A percentile compares a stretch with the other conserved stretches of the same genome.
Conservation (phyloP, 2,113 vertebrate species). For the Polypterus bichir region DNA sequence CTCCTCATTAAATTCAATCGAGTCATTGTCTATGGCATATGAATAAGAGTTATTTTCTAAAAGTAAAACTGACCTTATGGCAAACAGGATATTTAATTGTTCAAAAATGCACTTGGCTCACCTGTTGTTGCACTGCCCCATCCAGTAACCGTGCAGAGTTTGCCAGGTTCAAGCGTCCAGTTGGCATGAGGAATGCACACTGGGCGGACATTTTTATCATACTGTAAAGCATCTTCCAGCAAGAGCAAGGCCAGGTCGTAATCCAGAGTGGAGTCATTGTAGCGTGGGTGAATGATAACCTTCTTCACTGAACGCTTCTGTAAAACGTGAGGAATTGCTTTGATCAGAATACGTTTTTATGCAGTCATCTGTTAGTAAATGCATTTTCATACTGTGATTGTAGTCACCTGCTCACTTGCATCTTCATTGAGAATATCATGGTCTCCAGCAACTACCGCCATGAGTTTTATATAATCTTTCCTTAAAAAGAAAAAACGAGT, state of each 20-base stretch:
- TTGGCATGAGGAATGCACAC: slow-evolving; percentile 26
- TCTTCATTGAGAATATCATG: slow-evolving; percentile 25
- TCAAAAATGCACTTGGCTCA: slow-evolving; percentile 8
- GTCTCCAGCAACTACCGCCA: slow-evolving; percentile 25
- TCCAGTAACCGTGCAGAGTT: slow-evolving; percentile 23
- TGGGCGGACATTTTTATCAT: slow-evolving; percentile 17
- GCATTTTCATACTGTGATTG: too few relatives aligned
- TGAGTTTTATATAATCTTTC: slow-evolving; percentile 13
- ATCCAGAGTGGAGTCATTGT: slow-evolving; percentile 23
- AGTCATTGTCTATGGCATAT: too few relatives aligned
- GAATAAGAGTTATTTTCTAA: too few relatives aligned
- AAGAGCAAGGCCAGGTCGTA: slow-evolving; percentile 29
- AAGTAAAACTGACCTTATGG: too few relatives aligned
- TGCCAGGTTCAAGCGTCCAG: slow-evolving; percentile 18
- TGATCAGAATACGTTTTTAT: not conserved
- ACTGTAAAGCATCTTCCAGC: slow-evolving; percentile 18
- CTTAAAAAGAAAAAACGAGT: slow-evolving; percentile 15
- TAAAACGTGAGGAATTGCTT: slow-evolving; percentile 14
- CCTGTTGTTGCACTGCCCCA: slow-evolving; percentile 24
- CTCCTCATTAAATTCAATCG: too few relatives aligned
- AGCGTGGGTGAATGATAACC: slow-evolving; percentile 26
- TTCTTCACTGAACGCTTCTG: slow-evolving; percentile 30
- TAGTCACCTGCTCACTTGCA: slow-evolving; percentile 26
- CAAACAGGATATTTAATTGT: too few relatives aligned
- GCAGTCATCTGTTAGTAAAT: too few relatives aligned